phyloP scores from a whole-genome alignment of 2,888 invertebrate genomes.

The Polietes domitor region DNA sequence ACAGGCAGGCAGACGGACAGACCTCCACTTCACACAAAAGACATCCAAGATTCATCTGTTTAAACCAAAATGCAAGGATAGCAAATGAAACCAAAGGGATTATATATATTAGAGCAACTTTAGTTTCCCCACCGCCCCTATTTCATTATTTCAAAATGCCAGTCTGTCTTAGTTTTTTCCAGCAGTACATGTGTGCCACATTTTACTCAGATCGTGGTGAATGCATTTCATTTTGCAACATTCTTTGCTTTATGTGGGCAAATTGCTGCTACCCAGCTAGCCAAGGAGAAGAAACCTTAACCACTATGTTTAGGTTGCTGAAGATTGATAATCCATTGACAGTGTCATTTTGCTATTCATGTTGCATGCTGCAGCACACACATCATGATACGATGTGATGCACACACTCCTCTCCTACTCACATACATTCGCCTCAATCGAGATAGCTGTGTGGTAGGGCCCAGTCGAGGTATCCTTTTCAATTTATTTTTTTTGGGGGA shows the following conservation, averaged over 20 bases:
- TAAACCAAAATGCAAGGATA: too few species aligned
- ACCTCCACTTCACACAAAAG: slow-evolving; percentile 3
- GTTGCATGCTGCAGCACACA: slow-evolving; percentile 45
- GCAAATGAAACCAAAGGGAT: slow-evolving; percentile 37
- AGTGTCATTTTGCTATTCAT: slow-evolving; percentile 63
- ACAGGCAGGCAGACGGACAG: too few species aligned
- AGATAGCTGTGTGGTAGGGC: not conserved
- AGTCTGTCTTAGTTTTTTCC: not conserved
- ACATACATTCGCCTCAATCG: not conserved
- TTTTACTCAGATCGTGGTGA: too few species aligned
- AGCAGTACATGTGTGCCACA: not conserved
- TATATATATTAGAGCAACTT: slow-evolving; percentile 58
- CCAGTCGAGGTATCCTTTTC: not conserved
- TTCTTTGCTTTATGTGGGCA: slow-evolving; percentile 1
- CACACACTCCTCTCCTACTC: not conserved
- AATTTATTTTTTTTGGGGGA: slow-evolving; percentile 21
- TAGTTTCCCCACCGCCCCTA: not conserved
- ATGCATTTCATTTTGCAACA: not conserved
- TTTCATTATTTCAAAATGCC: not conserved
- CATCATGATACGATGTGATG: not conserved
- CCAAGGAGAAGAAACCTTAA: slow-evolving; percentile 32
- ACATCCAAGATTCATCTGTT: too few species aligned
- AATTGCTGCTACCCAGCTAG: not conserved
- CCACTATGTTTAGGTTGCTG: slow-evolving; percentile 30
- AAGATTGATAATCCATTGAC: slow-evolving; percentile 69